Evolutionary conservation across 2,113 vertebrate species (phyloP).

Genomic region (Syngnathus typhle): DNA sequence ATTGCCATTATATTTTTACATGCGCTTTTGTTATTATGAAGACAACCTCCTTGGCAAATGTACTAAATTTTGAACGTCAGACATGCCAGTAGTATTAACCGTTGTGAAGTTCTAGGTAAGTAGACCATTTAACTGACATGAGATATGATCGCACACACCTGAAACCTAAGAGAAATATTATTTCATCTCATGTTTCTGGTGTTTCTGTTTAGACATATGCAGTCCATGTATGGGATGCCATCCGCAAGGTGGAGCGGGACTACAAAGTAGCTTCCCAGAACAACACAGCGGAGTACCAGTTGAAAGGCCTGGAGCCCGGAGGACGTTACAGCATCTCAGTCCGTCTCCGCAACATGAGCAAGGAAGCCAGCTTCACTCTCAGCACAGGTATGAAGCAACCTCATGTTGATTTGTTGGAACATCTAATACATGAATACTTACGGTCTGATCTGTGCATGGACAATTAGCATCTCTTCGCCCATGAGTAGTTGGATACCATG

Average conservation of each 20-base stretch:
- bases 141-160: not conserved
- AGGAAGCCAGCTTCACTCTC: conserved; percentile 86
- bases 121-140: not conserved
- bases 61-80: no score
- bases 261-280: conserved; percentile 85
- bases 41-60: no score
- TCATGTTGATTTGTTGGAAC: not conserved
- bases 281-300: conserved; percentile 86
- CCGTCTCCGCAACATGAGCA: conserved; percentile 95
- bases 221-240: conserved; percentile 81
- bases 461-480: no score
- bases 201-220: conserved; percentile 74
- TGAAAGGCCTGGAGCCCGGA: conserved; percentile 82
- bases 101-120: not conserved
- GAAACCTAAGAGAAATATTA: not conserved
- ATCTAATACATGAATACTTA: not conserved
- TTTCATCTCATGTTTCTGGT: conserved; percentile 1
- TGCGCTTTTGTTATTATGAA: no score
- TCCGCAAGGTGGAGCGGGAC: conserved; percentile 81
- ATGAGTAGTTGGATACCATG: not conserved
- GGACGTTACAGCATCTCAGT: conserved; percentile 86
- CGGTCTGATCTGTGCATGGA: no score
- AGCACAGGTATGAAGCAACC: conserved; percentile 72
- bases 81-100: no score
- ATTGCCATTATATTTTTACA: no score